phyloP scores from a whole-genome alignment of 2,797 vertebrate species.

The Enteromius paludinosus region DNA sequence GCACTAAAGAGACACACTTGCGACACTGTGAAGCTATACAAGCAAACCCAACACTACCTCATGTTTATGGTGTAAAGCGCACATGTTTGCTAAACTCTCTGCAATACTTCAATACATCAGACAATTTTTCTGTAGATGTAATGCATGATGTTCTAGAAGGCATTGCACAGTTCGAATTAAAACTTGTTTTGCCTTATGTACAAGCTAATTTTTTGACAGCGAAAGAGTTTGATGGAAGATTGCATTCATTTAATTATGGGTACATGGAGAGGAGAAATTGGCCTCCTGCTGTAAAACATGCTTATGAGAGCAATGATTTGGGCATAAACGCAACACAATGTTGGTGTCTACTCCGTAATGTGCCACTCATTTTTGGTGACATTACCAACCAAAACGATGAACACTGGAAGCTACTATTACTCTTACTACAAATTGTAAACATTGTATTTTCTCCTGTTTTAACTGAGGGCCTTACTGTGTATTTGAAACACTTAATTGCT shows the following conservation, averaged over 20 bases:
- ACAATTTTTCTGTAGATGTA: slow-evolving; percentile 40
- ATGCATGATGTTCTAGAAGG: slow-evolving; percentile 25
- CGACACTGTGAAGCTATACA: neutral
- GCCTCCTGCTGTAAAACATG: slow-evolving; percentile 27
- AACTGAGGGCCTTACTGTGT: neutral
- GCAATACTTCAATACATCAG: slow-evolving; percentile 38
- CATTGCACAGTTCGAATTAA: slow-evolving; percentile 41
- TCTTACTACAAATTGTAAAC: slow-evolving; percentile 1
- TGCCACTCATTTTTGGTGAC: slow-evolving; percentile 5
- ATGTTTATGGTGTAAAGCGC: slow-evolving; percentile 40
- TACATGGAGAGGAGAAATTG: slow-evolving; percentile 39
- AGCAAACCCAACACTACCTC: neutral
- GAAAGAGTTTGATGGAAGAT: slow-evolving; percentile 40
- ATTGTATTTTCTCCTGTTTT: neutral
- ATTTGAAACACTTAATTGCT: slow-evolving; percentile 7
- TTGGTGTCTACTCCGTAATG: neutral
- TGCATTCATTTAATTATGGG: slow-evolving; percentile 42
- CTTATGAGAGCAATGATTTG: slow-evolving; percentile 34
- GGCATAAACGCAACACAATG: slow-evolving; percentile 13
- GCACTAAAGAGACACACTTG: slow-evolving; percentile 19
- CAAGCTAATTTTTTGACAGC: neutral
- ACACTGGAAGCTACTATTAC: neutral
- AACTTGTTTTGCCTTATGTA: slow-evolving; percentile 37
- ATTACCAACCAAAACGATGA: neutral
- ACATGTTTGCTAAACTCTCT: slow-evolving; percentile 31